A percentile compares a stretch with the other conserved stretches of the same genome.
Conservation (phyloP, 2,797 vertebrate genomes). For the Phrynocephalus vlangalii region DNA sequence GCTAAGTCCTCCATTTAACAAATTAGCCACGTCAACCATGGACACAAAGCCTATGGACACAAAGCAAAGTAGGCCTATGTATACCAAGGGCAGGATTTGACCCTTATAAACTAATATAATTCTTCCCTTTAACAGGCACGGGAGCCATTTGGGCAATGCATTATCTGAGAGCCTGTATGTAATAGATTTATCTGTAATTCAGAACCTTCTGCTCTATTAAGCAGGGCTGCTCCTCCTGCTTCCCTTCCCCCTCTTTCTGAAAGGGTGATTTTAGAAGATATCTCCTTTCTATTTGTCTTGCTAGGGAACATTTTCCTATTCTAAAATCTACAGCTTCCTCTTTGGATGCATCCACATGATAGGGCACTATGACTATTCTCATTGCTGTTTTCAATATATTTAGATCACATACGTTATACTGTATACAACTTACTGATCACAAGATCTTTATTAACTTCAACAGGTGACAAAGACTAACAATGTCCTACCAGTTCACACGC, state of each 20-base stretch:
- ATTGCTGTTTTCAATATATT: background rate
- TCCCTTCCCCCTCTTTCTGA: background rate
- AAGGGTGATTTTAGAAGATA: conserved; percentile 2
- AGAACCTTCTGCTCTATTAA: conserved; percentile 43
- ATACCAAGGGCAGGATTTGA: background rate
- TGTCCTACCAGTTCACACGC: too few species aligned
- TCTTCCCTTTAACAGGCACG: conserved; percentile 13
- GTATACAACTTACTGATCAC: background rate
- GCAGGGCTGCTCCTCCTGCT: background rate
- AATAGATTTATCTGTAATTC: conserved; percentile 44
- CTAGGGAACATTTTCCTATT: conserved; percentile 3
- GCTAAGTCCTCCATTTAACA: conserved; percentile 1
- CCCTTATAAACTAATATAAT: background rate
- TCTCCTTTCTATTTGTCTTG: background rate
- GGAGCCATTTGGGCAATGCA: conserved; percentile 10
- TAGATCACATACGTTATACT: background rate
- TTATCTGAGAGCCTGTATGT: conserved; percentile 18
- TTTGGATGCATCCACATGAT: background rate
- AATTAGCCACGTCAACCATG: background rate
- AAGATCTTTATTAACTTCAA: background rate
- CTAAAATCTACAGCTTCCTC: background rate
- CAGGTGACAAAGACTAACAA: too few species aligned
- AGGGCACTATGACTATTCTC: background rate
- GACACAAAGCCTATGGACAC: background rate
- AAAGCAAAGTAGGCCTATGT: background rate